Evolutionary conservation across 1,140 invertebrate genomes (phyloP), one percentile per base, ranked within the genome.

Genomic region (Frieseomelitta varia): DNA sequence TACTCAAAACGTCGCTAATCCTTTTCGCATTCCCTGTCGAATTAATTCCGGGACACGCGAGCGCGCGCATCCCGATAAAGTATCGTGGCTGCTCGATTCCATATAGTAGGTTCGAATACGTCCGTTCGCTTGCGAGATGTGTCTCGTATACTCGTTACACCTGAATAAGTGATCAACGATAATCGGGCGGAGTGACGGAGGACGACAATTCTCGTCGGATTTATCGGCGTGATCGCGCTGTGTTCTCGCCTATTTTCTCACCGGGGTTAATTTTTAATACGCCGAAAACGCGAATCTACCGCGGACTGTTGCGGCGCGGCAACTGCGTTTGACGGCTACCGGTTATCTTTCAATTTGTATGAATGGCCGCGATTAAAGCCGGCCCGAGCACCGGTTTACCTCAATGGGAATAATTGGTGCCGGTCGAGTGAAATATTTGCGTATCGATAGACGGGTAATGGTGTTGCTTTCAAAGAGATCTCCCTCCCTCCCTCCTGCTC

Each of bases 281-380:
- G 30, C 19, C 78, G 75, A 2, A 2, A 72, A 72, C 67, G 34
- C 47, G 67, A 71, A 47, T 8, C 39, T 47, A 47, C 39, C 53
- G 61, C n/a, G 67, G 12, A 79, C 69, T 82, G 53, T 76, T 56
- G 56, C 72, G 17, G 53, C 34, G 14, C 14, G 30, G 34, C 53
- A 39, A 11, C 65, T 61, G 74, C 74, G 74, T 69, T 83, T 78
- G 81, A 83, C 81, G 81, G 34, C 21, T 51, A 69, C 39, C 39
- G 74, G 63, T 78, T 83, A 78, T 77, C 81, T 77, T 69, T 83
- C 73, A 77, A 83, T 83, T 83, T 69, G 74, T 77, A 83, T 47
- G 74, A 77, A 69, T 39, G 53, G 63, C n/a, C 21, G 15, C 81
- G 81, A 83, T 83, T 83, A 69, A 83, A 83, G 53, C 39, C 74